phyloP scores from a whole-genome alignment of 2,113 vertebrate genomes.

The Hippopotamus amphibius region DNA sequence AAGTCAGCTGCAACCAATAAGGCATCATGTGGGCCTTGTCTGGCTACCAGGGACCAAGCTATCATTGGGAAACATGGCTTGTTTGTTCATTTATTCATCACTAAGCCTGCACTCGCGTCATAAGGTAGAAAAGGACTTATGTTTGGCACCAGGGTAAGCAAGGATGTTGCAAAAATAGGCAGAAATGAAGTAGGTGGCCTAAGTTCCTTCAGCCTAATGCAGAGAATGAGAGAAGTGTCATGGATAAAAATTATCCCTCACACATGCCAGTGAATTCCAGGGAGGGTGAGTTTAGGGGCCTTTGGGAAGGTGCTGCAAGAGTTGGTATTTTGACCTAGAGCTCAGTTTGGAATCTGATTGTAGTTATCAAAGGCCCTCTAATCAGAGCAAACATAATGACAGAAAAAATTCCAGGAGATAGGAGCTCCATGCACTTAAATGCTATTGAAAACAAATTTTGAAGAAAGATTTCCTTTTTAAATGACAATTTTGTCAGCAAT shows the following conservation, averaged over 20 bases:
- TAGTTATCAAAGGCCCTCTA: neutral
- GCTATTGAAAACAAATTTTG: conserved; percentile 24
- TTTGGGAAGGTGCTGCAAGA: neutral
- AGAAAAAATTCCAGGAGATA: neutral
- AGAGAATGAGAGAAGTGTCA: neutral
- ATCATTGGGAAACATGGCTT: neutral
- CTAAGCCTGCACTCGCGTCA: neutral
- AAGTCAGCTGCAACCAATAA: neutral
- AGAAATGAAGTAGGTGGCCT: neutral
- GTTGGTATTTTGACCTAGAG: neutral
- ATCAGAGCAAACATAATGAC: neutral
- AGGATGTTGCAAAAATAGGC: conserved; percentile 9
- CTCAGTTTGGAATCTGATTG: neutral
- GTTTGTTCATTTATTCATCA: conserved; percentile 12
- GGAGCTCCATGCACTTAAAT: neutral
- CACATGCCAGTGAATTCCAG: neutral
- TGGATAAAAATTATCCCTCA: neutral
- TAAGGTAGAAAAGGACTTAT: conserved; percentile 1
- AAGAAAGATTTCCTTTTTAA: conserved; percentile 39
- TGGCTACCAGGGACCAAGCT: neutral
- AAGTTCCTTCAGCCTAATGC: neutral
- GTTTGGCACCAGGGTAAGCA: neutral
- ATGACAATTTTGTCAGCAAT: conserved; percentile 11
- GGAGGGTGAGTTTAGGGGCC: neutral
- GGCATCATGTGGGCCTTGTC: neutral